A percentile compares a stretch with the other conserved stretches of the same genome.
phyloP scores from a whole-genome alignment of 2,797 vertebrate species.

The Argya squamiceps region DNA sequence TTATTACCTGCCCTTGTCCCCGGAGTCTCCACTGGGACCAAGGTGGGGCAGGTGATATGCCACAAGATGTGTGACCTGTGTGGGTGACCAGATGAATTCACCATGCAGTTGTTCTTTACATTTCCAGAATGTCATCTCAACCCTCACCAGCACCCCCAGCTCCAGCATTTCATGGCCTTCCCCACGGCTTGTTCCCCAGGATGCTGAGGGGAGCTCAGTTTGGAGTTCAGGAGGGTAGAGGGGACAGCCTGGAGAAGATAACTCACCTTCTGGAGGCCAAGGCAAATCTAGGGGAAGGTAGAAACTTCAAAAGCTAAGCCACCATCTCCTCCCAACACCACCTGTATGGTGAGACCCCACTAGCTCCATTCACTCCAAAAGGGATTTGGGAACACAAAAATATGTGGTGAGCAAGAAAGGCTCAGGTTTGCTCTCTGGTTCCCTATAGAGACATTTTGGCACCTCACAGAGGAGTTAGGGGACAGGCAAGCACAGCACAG shows the following conservation, averaged over 20 bases:
- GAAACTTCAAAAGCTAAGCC: not conserved
- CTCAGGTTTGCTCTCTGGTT: not conserved
- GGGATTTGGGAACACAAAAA: not conserved
- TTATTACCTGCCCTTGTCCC: not conserved
- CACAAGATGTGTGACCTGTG: not conserved
- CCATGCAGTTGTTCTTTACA: fast-evolving
- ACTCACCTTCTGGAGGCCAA: not conserved
- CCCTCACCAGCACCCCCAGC: not conserved
- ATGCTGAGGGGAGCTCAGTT: not conserved
- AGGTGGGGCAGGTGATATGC: not conserved
- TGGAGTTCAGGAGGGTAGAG: not conserved
- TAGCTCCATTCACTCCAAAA: not conserved
- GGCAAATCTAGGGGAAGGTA: not conserved
- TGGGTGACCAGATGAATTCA: not conserved
- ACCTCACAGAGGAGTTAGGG: not conserved
- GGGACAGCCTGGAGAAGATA: not conserved
- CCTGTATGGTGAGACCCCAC: not conserved
- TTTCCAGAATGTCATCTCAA: not conserved
- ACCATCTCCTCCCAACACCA: not conserved
- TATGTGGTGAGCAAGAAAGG: not conserved
- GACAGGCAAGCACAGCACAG: not conserved
- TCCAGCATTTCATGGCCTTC: not conserved
- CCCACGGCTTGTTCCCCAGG: not conserved
- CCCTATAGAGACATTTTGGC: not conserved
- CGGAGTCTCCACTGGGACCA: not conserved